Evolutionary conservation across 2,797 vertebrate species (phyloP).

Genomic region (Falco novaeseelandiae): DNA sequence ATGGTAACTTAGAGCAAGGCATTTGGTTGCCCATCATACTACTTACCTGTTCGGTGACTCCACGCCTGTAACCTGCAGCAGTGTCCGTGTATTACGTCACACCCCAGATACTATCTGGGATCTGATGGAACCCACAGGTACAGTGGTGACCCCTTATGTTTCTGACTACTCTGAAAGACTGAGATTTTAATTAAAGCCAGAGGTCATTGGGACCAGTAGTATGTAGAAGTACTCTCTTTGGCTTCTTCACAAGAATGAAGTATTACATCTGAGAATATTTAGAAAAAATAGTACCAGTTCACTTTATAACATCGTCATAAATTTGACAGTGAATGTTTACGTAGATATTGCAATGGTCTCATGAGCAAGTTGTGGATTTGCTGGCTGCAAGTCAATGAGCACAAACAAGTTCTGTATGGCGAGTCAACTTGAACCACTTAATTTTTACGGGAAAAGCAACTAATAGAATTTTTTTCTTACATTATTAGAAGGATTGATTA

Average conservation of each 20-base stretch:
- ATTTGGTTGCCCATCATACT: not conserved
- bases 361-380: not conserved
- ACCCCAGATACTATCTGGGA: not conserved
- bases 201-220: not conserved
- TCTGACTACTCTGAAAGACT: not conserved
- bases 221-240: not conserved
- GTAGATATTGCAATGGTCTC: not conserved
- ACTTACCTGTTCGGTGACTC: not conserved
- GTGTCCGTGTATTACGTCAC: not conserved
- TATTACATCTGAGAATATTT: not conserved
- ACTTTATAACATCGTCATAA: not conserved
- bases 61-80: not conserved
- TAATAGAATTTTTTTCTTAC: not conserved
- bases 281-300: not conserved
- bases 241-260: not conserved
- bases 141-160: not conserved
- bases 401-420: not conserved
- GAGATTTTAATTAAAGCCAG: not conserved
- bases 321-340: not conserved
- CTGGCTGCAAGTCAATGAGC: not conserved
- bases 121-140: not conserved
- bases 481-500: not conserved
- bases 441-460: not conserved
- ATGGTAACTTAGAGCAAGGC: not conserved
- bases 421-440: not conserved